Evolutionary conservation across 2,888 invertebrate genomes (phyloP), one percentile per base, ranked within the genome.

Genomic region (Drosophila percnosoma): DNA sequence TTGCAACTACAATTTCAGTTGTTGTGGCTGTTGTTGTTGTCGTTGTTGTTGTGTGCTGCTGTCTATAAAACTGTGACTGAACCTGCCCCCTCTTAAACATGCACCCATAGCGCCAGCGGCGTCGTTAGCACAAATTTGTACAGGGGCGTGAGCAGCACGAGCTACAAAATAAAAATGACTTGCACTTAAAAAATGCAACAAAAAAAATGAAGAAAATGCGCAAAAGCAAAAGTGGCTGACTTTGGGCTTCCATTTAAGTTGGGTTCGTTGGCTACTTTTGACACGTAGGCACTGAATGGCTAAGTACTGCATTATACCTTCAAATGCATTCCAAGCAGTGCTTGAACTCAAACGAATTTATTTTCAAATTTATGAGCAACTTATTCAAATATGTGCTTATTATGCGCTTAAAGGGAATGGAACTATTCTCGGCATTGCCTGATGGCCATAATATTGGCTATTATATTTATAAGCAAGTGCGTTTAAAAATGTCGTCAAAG

Each of bases 101-200:
- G 31, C 52, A 51, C 62, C 72, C 61, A 64, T 21, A 13, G 80
- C 53, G 83, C 71, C 84, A 88, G 83, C 60, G 84, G 84, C 88
- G 84, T 85, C 83, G 81, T 88, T 86, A 81, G 72, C 69, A 42
- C 58, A 80, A 82, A 78, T 85, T 83, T 76, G 29, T 70, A 83
- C 74, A 65, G 68, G 70, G 69, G 61, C 63, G 59, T 65, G 33
- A 29, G 33, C 48, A 40, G 61, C 61, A 78, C 62, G 60, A 63
- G 51, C 49, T 60, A 29, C 49, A 52, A 53, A 8, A 31, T n/a
- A 53, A 24, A 45, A 33, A 60, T 80, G 76, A 80, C 73, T 80
- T 75, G 76, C 72, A 68, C 54, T 63, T 78, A 24, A 45, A 21
- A 27, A 33, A 57, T 48, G 49, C 45, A 21, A 54, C 38, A n/a